Percentiles rank a stretch among this genome's conserved stretches.
These are phyloP conservation scores for Periplaneta americana DNA, from an alignment of 1,140 invertebrate genomes.

Conservation along the genomic window DNA sequence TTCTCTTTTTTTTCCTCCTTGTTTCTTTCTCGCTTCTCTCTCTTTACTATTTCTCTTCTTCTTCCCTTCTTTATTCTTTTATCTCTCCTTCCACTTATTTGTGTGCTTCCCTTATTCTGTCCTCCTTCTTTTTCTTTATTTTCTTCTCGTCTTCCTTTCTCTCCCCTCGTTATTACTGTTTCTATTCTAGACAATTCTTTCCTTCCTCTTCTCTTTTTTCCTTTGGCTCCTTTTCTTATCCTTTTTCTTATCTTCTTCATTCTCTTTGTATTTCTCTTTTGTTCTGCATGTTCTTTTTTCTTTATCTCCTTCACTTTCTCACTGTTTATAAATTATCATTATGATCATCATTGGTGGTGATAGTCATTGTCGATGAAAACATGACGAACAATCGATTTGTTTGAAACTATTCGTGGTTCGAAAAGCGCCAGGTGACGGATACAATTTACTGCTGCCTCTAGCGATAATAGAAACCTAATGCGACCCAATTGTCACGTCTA, in stretches of 20 bases:
- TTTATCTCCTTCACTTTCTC: no score
- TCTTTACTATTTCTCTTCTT: neutral
- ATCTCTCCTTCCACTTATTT: neutral
- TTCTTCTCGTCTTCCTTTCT: no score
- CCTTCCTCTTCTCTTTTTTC: neutral
- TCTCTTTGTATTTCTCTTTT: no score
- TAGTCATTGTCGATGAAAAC: no score
- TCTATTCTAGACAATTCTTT: neutral
- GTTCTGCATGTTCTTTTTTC: no score
- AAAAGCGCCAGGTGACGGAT: no score
- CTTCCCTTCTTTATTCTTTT: neutral
- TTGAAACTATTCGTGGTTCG: no score
- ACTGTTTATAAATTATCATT: no score
- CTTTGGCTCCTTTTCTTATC: neutral
- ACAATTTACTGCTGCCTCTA: neutral
- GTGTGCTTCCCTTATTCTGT: neutral
- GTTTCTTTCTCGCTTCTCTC: neutral
- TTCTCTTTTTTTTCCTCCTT: neutral
- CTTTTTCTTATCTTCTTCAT: neutral
- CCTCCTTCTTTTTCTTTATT: neutral
- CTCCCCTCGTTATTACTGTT: no score
- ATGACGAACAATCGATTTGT: no score
- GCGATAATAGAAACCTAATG: neutral
- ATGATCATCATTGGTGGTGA: no score
- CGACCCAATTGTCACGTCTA: neutral